Conservation (phyloP, 2,113 vertebrate species). For the Cyprinodon brontotheroides region DNA sequence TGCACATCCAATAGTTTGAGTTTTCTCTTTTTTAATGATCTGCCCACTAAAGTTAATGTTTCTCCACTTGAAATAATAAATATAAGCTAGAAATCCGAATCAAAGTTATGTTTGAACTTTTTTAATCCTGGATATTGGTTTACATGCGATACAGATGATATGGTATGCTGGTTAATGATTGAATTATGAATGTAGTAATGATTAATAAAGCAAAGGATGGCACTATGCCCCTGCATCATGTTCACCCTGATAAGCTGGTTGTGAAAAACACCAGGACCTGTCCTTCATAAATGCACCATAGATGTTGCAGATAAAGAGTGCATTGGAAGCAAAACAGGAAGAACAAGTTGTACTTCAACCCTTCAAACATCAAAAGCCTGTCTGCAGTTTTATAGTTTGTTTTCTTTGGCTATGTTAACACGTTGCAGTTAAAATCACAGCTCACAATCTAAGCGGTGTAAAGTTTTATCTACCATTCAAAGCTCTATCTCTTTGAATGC, state of each 20-base stretch:
- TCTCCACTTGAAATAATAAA: background rate
- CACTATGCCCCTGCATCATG: background rate
- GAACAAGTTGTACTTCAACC: conserved; percentile 46
- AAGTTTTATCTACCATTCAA: conserved; percentile 45
- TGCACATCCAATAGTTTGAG: background rate
- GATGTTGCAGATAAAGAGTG: conserved; percentile 43
- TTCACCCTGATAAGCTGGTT: background rate
- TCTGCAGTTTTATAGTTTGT: conserved; percentile 56
- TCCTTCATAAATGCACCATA: conserved; percentile 12
- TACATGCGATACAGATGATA: background rate
- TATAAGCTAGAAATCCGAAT: background rate
- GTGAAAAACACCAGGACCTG: conserved; percentile 3
- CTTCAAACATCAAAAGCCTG: conserved; percentile 51
- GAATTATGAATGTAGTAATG: background rate
- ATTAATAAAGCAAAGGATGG: background rate
- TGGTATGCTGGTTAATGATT: background rate
- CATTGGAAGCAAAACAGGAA: conserved; percentile 47
- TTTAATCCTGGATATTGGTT: background rate
- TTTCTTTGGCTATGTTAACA: conserved; percentile 47
- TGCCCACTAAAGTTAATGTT: background rate
- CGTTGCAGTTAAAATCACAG: no score
- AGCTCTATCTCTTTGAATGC: conserved; percentile 29
- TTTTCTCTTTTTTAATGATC: background rate
- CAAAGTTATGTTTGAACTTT: background rate
- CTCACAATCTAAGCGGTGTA: conserved; percentile 33